Evolutionary conservation across 2,113 vertebrate species (phyloP).

Genomic region (Scomber japonicus): DNA sequence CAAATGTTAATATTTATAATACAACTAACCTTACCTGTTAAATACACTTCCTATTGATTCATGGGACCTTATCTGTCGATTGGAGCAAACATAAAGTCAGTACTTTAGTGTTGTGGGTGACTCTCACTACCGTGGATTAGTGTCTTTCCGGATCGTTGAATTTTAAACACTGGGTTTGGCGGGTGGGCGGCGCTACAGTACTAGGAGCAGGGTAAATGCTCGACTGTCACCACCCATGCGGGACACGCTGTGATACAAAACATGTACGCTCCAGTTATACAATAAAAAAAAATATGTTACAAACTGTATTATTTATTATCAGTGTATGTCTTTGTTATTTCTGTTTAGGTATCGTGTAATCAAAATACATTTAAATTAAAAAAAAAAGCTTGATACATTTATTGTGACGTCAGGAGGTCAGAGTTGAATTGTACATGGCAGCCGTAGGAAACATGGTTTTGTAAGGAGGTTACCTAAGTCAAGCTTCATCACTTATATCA

Average conservation of each 20-base stretch:
- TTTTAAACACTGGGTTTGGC: not conserved
- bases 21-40: conserved; percentile 39
- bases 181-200: conserved; percentile 5
- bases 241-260: not conserved
- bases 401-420: conserved; percentile 71
- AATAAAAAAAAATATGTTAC: not conserved
- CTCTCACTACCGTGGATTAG: not conserved
- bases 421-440: conserved; percentile 47
- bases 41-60: conserved; percentile 13
- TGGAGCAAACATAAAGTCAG: conserved; percentile 1
- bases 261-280: not conserved
- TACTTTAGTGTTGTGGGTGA: conserved; percentile 26
- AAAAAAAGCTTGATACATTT: not conserved
- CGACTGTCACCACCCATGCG: conserved; percentile 23
- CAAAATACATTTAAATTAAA: not conserved
- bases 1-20: not conserved
- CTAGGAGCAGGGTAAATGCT: not conserved
- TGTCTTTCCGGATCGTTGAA: conserved; percentile 52
- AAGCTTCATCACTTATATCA: not conserved
- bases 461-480: conserved; percentile 5
- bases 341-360: not conserved
- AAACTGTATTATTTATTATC: not conserved
- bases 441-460: conserved; percentile 45
- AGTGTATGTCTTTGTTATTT: not conserved
- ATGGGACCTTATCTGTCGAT: not conserved